Evolutionary conservation across 2,113 vertebrate genomes (phyloP).

Genomic region (Onychorhynchus coronatus): DNA sequence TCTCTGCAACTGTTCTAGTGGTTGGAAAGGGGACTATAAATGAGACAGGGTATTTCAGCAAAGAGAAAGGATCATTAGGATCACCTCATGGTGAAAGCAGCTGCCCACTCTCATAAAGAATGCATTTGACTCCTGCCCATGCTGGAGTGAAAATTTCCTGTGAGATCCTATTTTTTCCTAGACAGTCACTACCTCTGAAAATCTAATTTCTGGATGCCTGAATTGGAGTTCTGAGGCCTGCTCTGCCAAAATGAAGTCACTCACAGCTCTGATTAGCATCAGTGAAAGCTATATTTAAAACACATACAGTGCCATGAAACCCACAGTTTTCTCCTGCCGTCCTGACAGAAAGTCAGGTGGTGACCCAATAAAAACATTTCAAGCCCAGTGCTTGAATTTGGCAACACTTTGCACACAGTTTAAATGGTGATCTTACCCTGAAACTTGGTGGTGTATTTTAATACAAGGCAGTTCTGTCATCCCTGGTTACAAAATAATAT

Average conservation of each 20-base stretch:
- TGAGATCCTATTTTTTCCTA: background rate
- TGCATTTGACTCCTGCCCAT: background rate
- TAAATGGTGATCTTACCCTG: background rate
- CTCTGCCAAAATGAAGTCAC: background rate
- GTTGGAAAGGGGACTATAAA: background rate
- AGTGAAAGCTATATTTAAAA: background rate
- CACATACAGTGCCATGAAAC: background rate
- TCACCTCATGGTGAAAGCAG: background rate
- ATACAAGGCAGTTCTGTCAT: background rate
- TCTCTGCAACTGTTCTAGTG: background rate
- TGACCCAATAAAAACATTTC: background rate
- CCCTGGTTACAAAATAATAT: background rate
- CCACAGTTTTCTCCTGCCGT: background rate
- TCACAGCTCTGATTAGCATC: background rate
- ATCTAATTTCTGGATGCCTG: background rate
- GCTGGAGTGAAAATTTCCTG: background rate
- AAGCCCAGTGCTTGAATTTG: background rate
- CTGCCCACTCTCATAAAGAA: background rate
- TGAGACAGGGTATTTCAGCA: background rate
- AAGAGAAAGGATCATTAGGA: background rate
- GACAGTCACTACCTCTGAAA: background rate
- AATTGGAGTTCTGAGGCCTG: background rate
- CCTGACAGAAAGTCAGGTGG: background rate
- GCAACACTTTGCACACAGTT: background rate
- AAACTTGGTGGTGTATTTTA: background rate